These are phyloP conservation scores for Tipula confusa DNA, from an alignment of 2,888 invertebrate species.

Conservation along the genomic window DNA sequence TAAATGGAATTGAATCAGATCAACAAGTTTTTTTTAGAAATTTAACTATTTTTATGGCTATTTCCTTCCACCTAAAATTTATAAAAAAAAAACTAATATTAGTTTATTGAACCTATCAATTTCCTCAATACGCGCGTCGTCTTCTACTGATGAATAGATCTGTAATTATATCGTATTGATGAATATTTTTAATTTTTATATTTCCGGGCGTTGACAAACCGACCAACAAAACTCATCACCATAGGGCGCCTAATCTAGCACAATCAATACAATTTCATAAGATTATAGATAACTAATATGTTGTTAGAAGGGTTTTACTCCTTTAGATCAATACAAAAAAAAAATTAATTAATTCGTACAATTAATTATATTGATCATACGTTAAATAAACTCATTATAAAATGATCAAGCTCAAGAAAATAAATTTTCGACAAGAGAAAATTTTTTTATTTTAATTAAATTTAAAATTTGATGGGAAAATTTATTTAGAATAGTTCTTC, in stretches of 20 bases:
- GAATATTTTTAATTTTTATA: neutral
- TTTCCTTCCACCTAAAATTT: neutral
- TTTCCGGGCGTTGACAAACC: neutral
- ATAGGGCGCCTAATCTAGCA: neutral
- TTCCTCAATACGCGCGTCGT: neutral
- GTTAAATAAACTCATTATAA: neutral
- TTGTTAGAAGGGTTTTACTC: neutral
- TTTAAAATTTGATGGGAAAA: neutral
- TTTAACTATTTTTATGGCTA: neutral
- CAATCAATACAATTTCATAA: neutral
- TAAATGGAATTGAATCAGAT: neutral
- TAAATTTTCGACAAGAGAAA: neutral
- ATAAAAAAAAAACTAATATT: neutral
- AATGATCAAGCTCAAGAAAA: neutral
- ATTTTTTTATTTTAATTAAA: neutral
- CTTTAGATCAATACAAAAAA: neutral
- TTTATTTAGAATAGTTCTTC: neutral
- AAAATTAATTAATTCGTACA: neutral
- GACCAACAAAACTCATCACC: neutral
- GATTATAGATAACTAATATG: neutral
- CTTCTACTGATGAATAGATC: neutral
- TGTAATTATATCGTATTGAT: neutral
- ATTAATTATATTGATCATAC: neutral
- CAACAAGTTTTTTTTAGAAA: neutral
- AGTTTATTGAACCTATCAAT: constrained; percentile 6